Conservation (phyloP, 1,140 invertebrate species). For the Gonioctena quinquepunctata region DNA sequence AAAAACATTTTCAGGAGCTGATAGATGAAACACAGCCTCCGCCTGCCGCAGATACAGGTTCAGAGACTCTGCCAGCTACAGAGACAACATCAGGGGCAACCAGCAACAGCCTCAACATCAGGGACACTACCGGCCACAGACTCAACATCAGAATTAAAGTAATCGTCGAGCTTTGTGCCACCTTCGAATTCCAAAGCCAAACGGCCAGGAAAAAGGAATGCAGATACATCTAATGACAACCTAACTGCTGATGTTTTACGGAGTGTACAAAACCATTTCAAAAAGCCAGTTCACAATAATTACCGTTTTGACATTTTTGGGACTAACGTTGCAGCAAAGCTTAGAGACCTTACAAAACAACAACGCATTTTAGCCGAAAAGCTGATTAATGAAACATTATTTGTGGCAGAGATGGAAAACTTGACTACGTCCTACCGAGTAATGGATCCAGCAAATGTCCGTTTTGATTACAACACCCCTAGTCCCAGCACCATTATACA, state of each 20-base stretch:
- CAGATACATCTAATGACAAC: neutral
- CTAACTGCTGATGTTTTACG: neutral
- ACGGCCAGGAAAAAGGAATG: neutral
- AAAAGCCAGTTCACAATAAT: neutral
- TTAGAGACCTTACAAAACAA: slow-evolving; percentile 16
- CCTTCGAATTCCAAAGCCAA: too few relatives aligned
- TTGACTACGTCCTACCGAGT: neutral
- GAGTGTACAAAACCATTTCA: neutral
- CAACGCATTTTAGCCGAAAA: slow-evolving; percentile 19
- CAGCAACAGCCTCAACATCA: too few relatives aligned
- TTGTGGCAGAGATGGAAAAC: neutral
- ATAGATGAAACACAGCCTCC: neutral
- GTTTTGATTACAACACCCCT: neutral
- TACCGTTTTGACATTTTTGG: slow-evolving; percentile 20
- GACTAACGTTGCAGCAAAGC: slow-evolving; percentile 16
- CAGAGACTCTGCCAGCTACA: neutral
- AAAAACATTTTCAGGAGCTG: neutral
- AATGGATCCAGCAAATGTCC: neutral
- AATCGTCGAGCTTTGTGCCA: too few relatives aligned
- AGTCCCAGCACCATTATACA: neutral
- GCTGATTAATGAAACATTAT: slow-evolving; percentile 14
- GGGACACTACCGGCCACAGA: neutral
- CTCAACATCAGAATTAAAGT: neutral
- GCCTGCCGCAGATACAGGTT: neutral
- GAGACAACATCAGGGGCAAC: too few relatives aligned